phyloP scores from a whole-genome alignment of 2,113 vertebrate species.

The Dolichotis patagonum region DNA sequence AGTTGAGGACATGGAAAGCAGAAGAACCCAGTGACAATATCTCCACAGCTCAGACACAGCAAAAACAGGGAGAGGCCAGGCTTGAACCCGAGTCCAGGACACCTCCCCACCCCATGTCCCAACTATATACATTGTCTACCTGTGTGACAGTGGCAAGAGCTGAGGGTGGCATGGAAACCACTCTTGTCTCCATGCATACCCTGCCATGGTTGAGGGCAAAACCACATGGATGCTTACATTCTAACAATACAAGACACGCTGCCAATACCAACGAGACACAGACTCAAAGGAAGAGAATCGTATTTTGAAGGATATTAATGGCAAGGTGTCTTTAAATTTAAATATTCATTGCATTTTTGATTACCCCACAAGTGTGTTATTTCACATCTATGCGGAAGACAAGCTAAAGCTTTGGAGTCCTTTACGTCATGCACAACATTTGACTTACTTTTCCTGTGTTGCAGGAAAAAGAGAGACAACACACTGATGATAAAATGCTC shows the following conservation, averaged over 20 bases:
- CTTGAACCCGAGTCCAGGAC: not conserved
- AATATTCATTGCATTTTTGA: not conserved
- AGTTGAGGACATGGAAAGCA: not conserved
- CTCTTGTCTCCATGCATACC: not conserved
- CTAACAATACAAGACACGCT: not conserved
- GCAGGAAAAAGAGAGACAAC: not conserved
- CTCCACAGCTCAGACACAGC: not conserved
- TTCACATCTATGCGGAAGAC: not conserved
- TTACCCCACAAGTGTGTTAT: not conserved
- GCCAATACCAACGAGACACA: not conserved
- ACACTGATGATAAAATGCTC: not conserved
- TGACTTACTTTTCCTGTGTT: not conserved
- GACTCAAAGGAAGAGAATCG: not conserved
- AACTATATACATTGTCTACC: not conserved
- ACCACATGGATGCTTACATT: not conserved
- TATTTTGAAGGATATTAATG: not conserved
- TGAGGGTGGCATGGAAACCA: not conserved
- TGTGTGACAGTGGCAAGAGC: not conserved
- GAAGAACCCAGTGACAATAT: not conserved
- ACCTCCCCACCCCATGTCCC: not conserved
- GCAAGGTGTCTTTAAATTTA: not conserved
- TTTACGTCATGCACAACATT: not conserved
- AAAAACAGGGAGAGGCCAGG: not conserved
- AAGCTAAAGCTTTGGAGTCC: not conserved
- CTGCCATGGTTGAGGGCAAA: not conserved